phyloP scores from a whole-genome alignment of 2,113 vertebrate species.

The Pomatostomus ruficeps region DNA sequence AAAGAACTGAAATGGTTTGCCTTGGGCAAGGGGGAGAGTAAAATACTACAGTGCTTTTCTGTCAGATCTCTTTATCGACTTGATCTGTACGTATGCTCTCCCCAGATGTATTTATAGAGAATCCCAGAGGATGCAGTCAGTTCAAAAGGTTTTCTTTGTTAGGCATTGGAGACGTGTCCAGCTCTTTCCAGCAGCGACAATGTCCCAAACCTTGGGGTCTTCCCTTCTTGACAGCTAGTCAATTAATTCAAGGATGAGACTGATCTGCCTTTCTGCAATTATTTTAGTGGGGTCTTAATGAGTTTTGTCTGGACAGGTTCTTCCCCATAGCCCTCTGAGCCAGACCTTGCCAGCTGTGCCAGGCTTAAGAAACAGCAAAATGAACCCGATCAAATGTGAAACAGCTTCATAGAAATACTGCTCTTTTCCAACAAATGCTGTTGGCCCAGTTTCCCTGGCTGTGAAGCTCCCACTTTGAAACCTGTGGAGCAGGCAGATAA shows the following conservation, averaged over 20 bases:
- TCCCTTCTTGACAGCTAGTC: background rate
- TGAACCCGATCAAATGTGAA: background rate
- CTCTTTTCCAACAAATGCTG: background rate
- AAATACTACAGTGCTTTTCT: conserved; percentile 27
- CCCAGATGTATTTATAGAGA: conserved; percentile 38
- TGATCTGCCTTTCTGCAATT: background rate
- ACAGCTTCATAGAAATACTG: background rate
- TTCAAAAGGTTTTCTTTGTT: conserved; percentile 23
- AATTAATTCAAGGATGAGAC: background rate
- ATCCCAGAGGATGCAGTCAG: background rate
- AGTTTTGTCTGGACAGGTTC: background rate
- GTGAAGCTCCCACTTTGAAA: conserved; percentile 58
- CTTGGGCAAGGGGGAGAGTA: conserved; percentile 10
- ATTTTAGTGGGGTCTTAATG: conserved; percentile 2
- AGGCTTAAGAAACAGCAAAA: conserved; percentile 18
- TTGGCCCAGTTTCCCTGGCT: conserved; percentile 39
- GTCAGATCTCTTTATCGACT: conserved; percentile 20
- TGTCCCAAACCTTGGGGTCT: background rate
- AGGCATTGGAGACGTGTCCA: background rate
- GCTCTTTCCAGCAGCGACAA: background rate
- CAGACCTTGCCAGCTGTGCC: conserved; percentile 30
- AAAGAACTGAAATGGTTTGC: background rate
- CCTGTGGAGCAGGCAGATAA: conserved; percentile 29
- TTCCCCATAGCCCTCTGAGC: background rate
- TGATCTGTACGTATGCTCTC: background rate